A percentile compares a stretch with the other conserved stretches of the same genome.
Evolutionary conservation across 2,888 invertebrate genomes (phyloP).

Genomic region (Fragum whitleyi): DNA sequence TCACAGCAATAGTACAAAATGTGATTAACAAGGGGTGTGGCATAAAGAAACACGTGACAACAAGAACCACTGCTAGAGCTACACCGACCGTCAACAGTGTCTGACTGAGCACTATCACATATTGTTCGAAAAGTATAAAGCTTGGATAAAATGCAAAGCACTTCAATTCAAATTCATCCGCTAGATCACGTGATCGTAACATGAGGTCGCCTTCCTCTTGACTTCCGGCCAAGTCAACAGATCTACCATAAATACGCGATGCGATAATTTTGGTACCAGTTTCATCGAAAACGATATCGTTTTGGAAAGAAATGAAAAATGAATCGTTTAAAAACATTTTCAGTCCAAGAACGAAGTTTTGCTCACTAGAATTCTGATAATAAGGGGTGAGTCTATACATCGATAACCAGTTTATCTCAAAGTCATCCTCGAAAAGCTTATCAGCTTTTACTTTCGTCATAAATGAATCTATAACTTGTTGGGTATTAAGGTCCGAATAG

Average conservation of each 20-base stretch:
- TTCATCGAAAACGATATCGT: slow-evolving; percentile 67
- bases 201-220: slow-evolving; percentile 73
- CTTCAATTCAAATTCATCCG: slow-evolving; percentile 62
- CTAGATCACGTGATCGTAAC: slow-evolving; percentile 69
- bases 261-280: slow-evolving; percentile 86
- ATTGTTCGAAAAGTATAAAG: slow-evolving; percentile 80
- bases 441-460: slow-evolving; percentile 29
- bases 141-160: slow-evolving; percentile 69
- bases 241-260: slow-evolving; percentile 94
- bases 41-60: slow-evolving; percentile 77
- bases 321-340: slow-evolving; percentile 32
- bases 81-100: slow-evolving; percentile 65
- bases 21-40: slow-evolving; percentile 75
- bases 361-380: slow-evolving; percentile 26
- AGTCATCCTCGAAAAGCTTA: slow-evolving; percentile 31
- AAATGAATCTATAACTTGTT: slow-evolving; percentile 20
- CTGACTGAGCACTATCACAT: slow-evolving; percentile 67
- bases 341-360: slow-evolving; percentile 38
- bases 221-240: slow-evolving; percentile 94
- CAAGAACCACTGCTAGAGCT: slow-evolving; percentile 74
- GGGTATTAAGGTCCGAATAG: slow-evolving; percentile 30
- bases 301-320: slow-evolving; percentile 47
- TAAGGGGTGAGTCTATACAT: slow-evolving; percentile 18
- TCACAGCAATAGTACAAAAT: slow-evolving; percentile 71
- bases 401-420: slow-evolving; percentile 50